These are phyloP conservation scores for Hydra vulgaris DNA, from an alignment of 30 jellyfish, hydroid and myxozoan genomes.

Conservation along the genomic window DNA sequence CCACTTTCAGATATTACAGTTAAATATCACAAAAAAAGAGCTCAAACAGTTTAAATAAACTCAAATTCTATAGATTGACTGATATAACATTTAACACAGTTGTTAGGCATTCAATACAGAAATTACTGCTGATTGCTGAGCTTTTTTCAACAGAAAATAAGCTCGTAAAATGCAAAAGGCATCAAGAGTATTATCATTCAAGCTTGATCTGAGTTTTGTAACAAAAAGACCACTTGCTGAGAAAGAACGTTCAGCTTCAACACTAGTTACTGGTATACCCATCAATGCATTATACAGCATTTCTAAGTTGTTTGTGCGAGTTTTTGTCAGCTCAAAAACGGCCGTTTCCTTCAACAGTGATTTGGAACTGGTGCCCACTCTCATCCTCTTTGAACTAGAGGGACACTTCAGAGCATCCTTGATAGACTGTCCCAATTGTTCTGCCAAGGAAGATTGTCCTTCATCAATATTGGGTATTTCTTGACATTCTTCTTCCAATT, in stretches of 20 bases:
- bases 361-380: not conserved
- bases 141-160: not conserved
- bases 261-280: not conserved
- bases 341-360: too few relatives aligned
- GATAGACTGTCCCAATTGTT: not conserved
- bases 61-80: too few relatives aligned
- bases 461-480: not conserved
- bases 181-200: not conserved
- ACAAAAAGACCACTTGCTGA: not conserved
- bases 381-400: not conserved
- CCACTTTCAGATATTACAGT: too few relatives aligned
- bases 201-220: not conserved
- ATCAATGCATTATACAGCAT: not conserved
- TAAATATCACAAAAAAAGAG: too few relatives aligned
- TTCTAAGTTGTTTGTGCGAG: not conserved
- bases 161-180: not conserved
- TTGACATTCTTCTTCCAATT: not conserved
- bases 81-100: too few relatives aligned
- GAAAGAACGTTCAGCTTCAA: not conserved
- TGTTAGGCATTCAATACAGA: too few relatives aligned
- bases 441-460: not conserved
- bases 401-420: not conserved
- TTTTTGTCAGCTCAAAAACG: not conserved
- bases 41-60: too few relatives aligned
- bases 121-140: too few relatives aligned